Evolutionary conservation across 1,140 invertebrate species (phyloP), one percentile per base, ranked within the genome.

Genomic region (Arion vulgaris): DNA sequence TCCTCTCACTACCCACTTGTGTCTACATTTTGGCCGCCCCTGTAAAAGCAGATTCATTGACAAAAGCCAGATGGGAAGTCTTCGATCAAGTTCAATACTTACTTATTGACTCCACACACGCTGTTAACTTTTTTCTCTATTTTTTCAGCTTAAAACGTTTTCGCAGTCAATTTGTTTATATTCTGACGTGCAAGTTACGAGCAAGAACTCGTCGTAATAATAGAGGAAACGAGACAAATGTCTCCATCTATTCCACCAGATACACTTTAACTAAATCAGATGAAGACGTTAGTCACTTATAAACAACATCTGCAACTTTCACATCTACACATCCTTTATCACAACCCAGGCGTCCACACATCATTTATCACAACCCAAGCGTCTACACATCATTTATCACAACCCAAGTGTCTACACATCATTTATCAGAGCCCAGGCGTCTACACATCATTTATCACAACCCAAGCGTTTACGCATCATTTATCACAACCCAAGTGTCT

Each of bases 81-180:
- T 73, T 83, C 39, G 69, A 72, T 15, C 41, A 84, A 38, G 74
- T 86, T 0, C 79, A 74, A 38, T 73, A 53, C 49, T n/a, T 85
- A 13, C 66, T 86, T n/a, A 49, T 62, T 1, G 84, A 84, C 51
- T 66, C 73, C 34, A 82, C 80, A 34, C 82, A 86, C 66, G 86
- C 86, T 41, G 74, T 85, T 13, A 86, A 86, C 72, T 85, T 86
- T 36, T 84, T 82, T 74, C 45, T 86, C 0, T 86, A 86, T 77
- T 86, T 85, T 66, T 51, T 85, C 32, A 77, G 74, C 36, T 75
- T 76, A 36, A 49, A 69, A 23, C 72, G 71, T 26, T 86, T 86
- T 45, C 86, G 86, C 7, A 11, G 45, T 0, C 80, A 83, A 23
- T 84, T 86, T 36, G 17, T 82, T 11, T 38, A 83, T 23, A 19